phyloP scores from a whole-genome alignment of 2,888 invertebrate species.

The Invenusta paracnida region DNA sequence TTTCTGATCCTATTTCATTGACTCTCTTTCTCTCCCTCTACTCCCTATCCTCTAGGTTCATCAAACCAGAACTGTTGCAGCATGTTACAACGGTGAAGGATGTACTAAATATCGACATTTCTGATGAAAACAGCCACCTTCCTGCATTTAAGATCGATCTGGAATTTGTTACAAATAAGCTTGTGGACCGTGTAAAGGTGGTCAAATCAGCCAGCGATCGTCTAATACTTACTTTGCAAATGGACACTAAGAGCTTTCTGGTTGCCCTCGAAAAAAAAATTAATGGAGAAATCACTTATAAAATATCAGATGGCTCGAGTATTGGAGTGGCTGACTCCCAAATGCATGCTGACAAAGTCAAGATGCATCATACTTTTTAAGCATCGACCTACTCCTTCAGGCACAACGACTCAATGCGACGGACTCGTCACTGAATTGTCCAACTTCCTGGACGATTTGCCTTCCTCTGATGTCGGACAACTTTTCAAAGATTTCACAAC shows the following conservation, averaged over 20 bases:
- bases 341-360: not conserved
- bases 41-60: not conserved
- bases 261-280: not conserved
- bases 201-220: not conserved
- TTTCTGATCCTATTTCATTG: not conserved
- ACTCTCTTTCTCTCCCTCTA: not conserved
- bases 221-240: not conserved
- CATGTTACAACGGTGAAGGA: not conserved
- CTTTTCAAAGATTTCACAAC: constrained; percentile 17
- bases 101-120: not conserved
- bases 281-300: not conserved
- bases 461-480: constrained; percentile 13
- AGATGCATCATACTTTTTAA: not conserved
- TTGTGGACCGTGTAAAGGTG: not conserved
- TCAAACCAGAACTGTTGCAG: not conserved
- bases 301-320: constrained; percentile 17
- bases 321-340: not conserved
- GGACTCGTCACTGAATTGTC: not conserved
- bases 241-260: not conserved
- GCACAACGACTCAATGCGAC: not conserved
- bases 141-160: not conserved
- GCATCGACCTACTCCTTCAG: not conserved
- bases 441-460: not conserved
- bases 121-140: not conserved
- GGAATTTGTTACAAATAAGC: not conserved